phyloP scores from a whole-genome alignment of 1,140 invertebrate genomes.

The Cyrtorhinus lividipennis region DNA sequence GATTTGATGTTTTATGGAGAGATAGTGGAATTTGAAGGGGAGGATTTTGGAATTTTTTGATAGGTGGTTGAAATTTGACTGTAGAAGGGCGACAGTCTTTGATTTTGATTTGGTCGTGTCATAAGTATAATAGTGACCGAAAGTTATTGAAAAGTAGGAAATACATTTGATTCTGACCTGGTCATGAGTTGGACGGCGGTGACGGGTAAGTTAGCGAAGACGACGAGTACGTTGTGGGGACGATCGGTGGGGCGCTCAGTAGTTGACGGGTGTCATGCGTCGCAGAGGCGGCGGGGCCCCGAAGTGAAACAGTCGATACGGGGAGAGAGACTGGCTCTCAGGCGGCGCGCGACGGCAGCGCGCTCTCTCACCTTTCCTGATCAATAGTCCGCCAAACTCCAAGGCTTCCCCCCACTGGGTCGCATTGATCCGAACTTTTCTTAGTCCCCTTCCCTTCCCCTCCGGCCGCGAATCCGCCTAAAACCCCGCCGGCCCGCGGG shows the following conservation, averaged over 20 bases:
- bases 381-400: constrained; percentile 6
- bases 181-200: neutral
- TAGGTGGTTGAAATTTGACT: no score
- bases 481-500: neutral
- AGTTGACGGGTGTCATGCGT: neutral
- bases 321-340: neutral
- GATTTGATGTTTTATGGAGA: no score
- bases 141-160: no score
- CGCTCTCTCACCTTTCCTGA: constrained; percentile 6
- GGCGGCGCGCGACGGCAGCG: neutral
- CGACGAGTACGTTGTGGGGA: no score
- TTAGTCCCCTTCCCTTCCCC: neutral
- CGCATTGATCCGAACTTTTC: neutral
- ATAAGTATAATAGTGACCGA: no score
- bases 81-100: no score
- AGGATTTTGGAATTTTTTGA: no score
- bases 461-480: neutral
- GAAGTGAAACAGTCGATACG: constrained; percentile 5
- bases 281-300: neutral
- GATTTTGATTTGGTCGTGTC: no score
- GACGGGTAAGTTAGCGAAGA: neutral
- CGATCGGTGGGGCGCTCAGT: no score
- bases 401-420: neutral
- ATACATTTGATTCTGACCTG: neutral
- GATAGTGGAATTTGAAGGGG: no score